These are phyloP conservation scores for Acleris literana DNA, from an alignment of 2,888 invertebrate genomes.

Conservation along the genomic window DNA sequence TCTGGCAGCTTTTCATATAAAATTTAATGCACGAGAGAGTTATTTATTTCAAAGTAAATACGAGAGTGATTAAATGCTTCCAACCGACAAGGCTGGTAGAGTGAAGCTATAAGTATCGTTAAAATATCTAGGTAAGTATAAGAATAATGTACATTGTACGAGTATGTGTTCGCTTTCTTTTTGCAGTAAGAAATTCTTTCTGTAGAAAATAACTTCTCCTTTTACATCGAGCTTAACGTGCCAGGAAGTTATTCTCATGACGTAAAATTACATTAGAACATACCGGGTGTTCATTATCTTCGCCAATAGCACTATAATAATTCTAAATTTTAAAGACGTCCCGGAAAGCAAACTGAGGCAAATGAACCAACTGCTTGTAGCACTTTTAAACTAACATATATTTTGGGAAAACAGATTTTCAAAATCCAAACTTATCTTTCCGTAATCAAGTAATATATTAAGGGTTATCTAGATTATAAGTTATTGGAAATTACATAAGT, in stretches of 20 bases:
- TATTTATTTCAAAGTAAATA: slow-evolving; percentile 14
- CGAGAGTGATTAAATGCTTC: slow-evolving; percentile 9
- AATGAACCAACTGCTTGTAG: too few species aligned
- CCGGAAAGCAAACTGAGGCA: too few species aligned
- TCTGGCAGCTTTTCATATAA: slow-evolving; percentile 20
- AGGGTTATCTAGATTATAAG: slow-evolving; percentile 22
- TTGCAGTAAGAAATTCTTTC: background rate
- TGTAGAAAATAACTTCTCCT: background rate
- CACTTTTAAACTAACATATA: too few species aligned
- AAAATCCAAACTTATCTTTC: background rate
- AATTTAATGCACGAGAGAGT: slow-evolving; percentile 7
- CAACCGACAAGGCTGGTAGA: background rate
- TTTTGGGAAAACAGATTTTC: too few species aligned
- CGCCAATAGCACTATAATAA: too few species aligned
- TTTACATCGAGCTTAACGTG: background rate
- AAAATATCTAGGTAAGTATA: background rate
- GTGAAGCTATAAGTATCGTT: background rate
- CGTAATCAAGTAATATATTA: slow-evolving; percentile 7
- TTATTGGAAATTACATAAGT: slow-evolving; percentile 7
- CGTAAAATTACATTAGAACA: too few species aligned
- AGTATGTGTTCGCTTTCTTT: background rate
- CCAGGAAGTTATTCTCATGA: background rate
- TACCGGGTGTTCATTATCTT: too few species aligned
- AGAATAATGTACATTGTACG: background rate
- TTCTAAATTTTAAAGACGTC: too few species aligned